These are phyloP conservation scores for Clostera curtula DNA, from an alignment of 2,888 invertebrate species.

Conservation along the genomic window DNA sequence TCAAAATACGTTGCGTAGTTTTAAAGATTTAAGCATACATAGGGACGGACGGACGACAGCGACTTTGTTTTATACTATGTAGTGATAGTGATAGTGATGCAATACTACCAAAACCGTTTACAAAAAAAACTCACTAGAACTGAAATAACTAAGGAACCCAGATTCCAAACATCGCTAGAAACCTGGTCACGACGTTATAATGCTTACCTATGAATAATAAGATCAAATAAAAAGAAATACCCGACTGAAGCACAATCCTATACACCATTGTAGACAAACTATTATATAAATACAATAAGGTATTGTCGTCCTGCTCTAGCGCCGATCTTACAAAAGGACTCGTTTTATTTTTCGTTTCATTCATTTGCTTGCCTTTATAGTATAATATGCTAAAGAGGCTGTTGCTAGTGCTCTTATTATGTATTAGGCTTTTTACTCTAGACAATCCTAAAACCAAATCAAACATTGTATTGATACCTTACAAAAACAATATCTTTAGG, in stretches of 20 bases:
- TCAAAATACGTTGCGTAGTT: no score
- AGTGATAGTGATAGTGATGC: no score
- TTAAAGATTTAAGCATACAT: no score
- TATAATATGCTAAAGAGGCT: conserved; percentile 38
- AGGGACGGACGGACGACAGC: no score
- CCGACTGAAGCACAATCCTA: conserved; percentile 56
- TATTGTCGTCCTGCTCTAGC: conserved; percentile 34
- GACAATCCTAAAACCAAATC: no score
- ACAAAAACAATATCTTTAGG: no score
- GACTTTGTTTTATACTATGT: no score
- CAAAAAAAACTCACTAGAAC: neutral
- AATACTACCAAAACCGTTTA: no score
- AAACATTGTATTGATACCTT: no score
- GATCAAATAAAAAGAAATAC: conserved; percentile 52
- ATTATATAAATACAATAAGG: conserved; percentile 65
- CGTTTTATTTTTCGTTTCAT: conserved; percentile 33
- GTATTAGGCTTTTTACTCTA: no score
- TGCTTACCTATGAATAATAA: conserved; percentile 70
- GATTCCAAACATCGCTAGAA: conserved; percentile 24
- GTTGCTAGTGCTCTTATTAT: conserved; percentile 19
- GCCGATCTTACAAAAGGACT: conserved; percentile 29
- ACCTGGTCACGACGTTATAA: conserved; percentile 47
- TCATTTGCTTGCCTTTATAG: conserved; percentile 41
- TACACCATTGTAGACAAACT: conserved; percentile 61
- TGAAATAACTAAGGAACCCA: conserved; percentile 18